These are phyloP conservation scores for Orussus abietinus DNA, from an alignment of 1,140 invertebrate species.

Conservation along the genomic window DNA sequence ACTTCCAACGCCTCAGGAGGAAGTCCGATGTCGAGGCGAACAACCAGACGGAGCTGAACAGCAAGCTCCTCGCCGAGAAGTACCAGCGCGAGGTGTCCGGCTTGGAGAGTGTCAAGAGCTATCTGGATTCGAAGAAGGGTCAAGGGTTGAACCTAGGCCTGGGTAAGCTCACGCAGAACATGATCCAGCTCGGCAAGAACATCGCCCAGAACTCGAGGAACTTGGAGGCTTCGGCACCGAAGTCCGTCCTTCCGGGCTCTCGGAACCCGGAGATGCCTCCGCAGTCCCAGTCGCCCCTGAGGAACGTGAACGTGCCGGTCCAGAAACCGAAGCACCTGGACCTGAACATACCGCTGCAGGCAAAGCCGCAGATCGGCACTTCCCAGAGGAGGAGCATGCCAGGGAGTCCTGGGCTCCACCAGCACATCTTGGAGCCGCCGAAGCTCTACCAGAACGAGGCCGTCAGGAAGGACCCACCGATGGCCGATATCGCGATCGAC, in stretches of 20 bases:
- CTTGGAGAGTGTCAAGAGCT: conserved; percentile 47
- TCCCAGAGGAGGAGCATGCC: conserved; percentile 17
- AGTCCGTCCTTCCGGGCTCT: conserved; percentile 18
- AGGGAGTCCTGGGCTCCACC: conserved; percentile 29
- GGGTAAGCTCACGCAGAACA: conserved; percentile 41
- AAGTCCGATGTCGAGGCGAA: conserved; percentile 40
- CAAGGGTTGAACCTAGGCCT: conserved; percentile 38
- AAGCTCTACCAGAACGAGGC: conserved; percentile 46
- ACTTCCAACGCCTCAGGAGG: conserved; percentile 35
- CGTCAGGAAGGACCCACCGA: conserved; percentile 20
- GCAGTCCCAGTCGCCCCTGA: conserved; percentile 9
- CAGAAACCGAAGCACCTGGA: conserved; percentile 38
- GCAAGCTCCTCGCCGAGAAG: conserved; percentile 42
- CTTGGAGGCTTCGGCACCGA: conserved; percentile 20
- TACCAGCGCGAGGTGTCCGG: conserved; percentile 43
- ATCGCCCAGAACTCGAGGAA: conserved; percentile 39
- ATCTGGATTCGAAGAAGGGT: conserved; percentile 43
- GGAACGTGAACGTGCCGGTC: conserved; percentile 26
- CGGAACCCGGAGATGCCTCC: conserved; percentile 26
- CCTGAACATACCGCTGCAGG: conserved; percentile 29
- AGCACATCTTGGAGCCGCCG: conserved; percentile 44
- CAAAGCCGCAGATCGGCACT: conserved; percentile 16
- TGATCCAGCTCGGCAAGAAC: conserved; percentile 42
- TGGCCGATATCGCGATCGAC: conserved; percentile 23
- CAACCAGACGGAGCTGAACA: conserved; percentile 33